Conservation (phyloP, 2,888 invertebrate species). For the Eupithecia centaureata region DNA sequence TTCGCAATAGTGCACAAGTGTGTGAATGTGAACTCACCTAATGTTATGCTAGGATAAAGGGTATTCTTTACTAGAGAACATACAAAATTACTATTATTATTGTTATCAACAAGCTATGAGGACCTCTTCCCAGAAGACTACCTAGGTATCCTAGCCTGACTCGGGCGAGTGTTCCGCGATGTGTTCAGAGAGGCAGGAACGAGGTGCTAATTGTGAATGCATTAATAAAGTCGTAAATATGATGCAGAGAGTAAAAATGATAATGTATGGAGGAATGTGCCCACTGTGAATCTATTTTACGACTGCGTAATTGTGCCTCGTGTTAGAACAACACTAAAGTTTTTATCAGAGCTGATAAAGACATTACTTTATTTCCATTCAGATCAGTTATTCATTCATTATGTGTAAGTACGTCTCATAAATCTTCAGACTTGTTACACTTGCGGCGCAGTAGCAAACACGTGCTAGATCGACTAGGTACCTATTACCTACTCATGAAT, state of each 20-base stretch:
- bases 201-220: neutral
- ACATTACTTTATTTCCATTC: slow-evolving; percentile 1
- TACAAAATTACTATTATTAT: too few species aligned
- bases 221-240: slow-evolving; percentile 18
- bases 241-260: slow-evolving; percentile 13
- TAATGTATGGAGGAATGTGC: slow-evolving; percentile 23
- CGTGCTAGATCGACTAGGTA: neutral
- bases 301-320: slow-evolving; percentile 21
- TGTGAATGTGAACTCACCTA: neutral
- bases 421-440: neutral
- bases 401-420: neutral
- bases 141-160: too few species aligned
- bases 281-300: slow-evolving; percentile 20
- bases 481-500: neutral
- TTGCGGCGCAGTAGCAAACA: neutral
- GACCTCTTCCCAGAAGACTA: too few species aligned
- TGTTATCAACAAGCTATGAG: too few species aligned
- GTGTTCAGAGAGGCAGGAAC: neutral
- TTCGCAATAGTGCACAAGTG: neutral
- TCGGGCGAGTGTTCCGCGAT: neutral
- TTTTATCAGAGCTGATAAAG: slow-evolving; percentile 11
- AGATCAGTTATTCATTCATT: slow-evolving; percentile 1
- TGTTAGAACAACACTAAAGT: neutral
- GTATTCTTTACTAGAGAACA: too few species aligned
- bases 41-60: neutral